phyloP scores from a whole-genome alignment of 2,113 vertebrate species.

The Entelurus aequoreus region DNA sequence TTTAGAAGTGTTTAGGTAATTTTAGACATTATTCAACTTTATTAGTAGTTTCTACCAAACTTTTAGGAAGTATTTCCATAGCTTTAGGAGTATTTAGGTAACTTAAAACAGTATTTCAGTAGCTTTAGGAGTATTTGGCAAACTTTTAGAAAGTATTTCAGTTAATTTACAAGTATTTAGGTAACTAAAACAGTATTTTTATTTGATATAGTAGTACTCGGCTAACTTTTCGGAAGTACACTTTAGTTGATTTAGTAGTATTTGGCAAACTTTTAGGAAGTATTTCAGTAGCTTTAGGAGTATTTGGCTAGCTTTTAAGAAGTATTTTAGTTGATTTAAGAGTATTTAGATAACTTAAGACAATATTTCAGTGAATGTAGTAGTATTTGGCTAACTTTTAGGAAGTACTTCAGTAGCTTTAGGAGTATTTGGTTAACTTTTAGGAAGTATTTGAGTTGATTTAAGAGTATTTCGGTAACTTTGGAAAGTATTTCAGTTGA shows the following conservation, averaged over 20 bases:
- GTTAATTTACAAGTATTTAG: not conserved
- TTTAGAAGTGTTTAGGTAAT: too few relatives aligned
- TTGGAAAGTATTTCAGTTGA: too few relatives aligned
- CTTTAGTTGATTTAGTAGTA: too few relatives aligned
- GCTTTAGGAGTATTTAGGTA: not conserved
- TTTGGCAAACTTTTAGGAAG: not conserved
- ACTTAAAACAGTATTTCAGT: not conserved
- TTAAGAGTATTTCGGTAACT: not conserved
- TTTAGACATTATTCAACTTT: too few relatives aligned
- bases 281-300: not conserved
- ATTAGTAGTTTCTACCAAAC: too few relatives aligned
- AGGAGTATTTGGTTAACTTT: not conserved
- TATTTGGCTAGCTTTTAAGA: not conserved
- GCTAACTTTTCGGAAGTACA: too few relatives aligned
- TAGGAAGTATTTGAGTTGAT: not conserved
- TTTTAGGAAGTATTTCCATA: not conserved
- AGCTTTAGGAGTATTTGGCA: not conserved
- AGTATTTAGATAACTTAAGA: not conserved
- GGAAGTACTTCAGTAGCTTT: not conserved
- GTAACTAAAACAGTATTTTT: too few relatives aligned
- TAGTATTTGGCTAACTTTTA: too few relatives aligned
- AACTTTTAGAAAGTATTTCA: not conserved
- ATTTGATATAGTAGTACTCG: not conserved
- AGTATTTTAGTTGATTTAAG: not conserved
- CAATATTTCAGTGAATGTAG: too few relatives aligned